Percentiles rank a stretch among this genome's conserved stretches.
Conservation (phyloP, 2,797 vertebrate genomes). For the Pipistrellus pygmaeus region DNA sequence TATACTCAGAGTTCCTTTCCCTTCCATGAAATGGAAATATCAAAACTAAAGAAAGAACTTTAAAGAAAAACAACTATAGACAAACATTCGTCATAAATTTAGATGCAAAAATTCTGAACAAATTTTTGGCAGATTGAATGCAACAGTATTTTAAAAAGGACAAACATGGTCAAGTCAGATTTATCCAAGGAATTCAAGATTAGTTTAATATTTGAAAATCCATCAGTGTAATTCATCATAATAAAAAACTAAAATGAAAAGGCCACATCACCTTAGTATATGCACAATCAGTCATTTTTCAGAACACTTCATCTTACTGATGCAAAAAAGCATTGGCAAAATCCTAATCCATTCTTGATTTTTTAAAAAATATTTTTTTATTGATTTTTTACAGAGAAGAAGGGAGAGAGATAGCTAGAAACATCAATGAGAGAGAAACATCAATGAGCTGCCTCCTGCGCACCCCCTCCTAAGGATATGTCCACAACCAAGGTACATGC, state of each 20-base stretch:
- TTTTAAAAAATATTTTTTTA: too few species aligned
- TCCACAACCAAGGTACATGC: too few species aligned
- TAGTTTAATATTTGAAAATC: constrained; percentile 16
- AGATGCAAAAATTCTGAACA: neutral
- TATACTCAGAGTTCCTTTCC: neutral
- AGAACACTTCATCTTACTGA: neutral
- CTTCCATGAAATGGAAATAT: constrained; percentile 12
- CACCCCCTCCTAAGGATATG: too few species aligned
- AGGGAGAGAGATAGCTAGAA: too few species aligned
- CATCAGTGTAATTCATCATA: neutral
- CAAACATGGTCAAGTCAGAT: neutral
- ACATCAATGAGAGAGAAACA: too few species aligned
- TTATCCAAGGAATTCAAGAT: neutral
- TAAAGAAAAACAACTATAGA: neutral
- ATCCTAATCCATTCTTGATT: neutral
- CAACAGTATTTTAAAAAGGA: neutral
- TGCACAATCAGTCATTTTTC: too few species aligned
- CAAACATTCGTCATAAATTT: neutral
- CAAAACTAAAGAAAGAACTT: neutral
- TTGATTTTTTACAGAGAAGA: too few species aligned
- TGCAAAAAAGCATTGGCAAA: neutral
- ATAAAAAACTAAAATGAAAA: constrained; percentile 19
- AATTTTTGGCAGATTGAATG: constrained; percentile 2
- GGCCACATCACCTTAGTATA: neutral
- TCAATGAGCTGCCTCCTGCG: too few species aligned